phyloP scores from a whole-genome alignment of 1,140 invertebrate species.

The Ceratina calcarata region DNA sequence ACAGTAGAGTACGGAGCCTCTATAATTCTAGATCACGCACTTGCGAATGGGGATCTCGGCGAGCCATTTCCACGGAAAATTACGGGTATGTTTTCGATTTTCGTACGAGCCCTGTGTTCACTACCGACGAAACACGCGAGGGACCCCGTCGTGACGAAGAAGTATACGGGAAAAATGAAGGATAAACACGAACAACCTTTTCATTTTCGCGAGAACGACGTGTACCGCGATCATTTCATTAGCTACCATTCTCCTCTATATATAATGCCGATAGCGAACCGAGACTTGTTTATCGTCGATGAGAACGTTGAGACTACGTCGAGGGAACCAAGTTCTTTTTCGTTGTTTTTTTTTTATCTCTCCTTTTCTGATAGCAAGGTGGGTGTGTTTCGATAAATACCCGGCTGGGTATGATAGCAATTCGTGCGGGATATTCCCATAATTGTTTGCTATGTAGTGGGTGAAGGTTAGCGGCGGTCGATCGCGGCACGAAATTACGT shows the following conservation, averaged over 20 bases:
- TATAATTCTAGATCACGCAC: background rate
- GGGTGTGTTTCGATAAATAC: constrained; percentile 40
- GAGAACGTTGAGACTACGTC: background rate
- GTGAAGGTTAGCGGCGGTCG: background rate
- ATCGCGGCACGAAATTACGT: constrained; percentile 34
- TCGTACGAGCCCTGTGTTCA: constrained; percentile 2
- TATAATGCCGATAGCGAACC: constrained; percentile 9
- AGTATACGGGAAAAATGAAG: constrained; percentile 42
- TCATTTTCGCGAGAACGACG: constrained; percentile 14
- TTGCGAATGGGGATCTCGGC: background rate
- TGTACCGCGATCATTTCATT: constrained; percentile 60
- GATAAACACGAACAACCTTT: constrained; percentile 57
- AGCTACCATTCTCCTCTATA: constrained; percentile 33
- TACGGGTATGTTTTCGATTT: constrained; percentile 25
- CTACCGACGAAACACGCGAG: constrained; percentile 17
- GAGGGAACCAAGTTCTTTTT: constrained; percentile 5
- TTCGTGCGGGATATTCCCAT: constrained; percentile 20
- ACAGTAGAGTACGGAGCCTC: background rate
- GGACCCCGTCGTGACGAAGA: constrained; percentile 8
- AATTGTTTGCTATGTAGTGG: constrained; percentile 26
- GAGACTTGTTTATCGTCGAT: constrained; percentile 54
- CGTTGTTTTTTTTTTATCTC: background rate
- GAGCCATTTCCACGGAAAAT: constrained; percentile 8
- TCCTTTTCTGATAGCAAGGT: background rate
- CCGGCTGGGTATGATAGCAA: constrained; percentile 1